A percentile compares a stretch with the other conserved stretches of the same genome.
Evolutionary conservation across 2,113 vertebrate species (phyloP).

Genomic region (Dasyornis broadbenti): DNA sequence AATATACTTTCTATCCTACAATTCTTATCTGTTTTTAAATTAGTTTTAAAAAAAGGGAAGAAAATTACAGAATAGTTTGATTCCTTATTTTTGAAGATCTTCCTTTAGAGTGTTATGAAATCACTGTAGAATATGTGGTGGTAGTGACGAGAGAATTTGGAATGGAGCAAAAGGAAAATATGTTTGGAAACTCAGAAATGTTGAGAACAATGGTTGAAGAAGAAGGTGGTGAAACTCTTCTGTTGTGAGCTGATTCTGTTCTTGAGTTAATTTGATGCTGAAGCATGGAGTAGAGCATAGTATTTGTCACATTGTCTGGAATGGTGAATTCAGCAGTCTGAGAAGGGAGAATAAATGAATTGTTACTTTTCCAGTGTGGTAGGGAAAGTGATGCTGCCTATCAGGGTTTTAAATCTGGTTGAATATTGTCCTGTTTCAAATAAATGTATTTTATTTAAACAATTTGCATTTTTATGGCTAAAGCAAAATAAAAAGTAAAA

Average conservation of each 20-base stretch:
- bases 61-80: background rate
- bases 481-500: background rate
- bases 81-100: background rate
- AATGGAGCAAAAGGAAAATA: background rate
- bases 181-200: background rate
- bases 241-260: background rate
- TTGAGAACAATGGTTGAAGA: background rate
- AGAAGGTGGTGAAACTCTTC: background rate
- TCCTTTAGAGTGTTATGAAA: background rate
- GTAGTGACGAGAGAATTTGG: background rate
- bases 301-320: background rate
- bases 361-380: background rate
- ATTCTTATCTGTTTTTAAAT: background rate
- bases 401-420: background rate
- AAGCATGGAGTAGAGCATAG: background rate
- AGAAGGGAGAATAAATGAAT: background rate
- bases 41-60: background rate
- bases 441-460: background rate
- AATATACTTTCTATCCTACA: background rate
- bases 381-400: background rate
- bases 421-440: background rate
- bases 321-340: background rate
- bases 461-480: background rate
- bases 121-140: background rate
- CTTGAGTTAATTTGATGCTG: background rate